Evolutionary conservation across 2,888 invertebrate genomes (phyloP).

Genomic region (Hypena proboscidalis): DNA sequence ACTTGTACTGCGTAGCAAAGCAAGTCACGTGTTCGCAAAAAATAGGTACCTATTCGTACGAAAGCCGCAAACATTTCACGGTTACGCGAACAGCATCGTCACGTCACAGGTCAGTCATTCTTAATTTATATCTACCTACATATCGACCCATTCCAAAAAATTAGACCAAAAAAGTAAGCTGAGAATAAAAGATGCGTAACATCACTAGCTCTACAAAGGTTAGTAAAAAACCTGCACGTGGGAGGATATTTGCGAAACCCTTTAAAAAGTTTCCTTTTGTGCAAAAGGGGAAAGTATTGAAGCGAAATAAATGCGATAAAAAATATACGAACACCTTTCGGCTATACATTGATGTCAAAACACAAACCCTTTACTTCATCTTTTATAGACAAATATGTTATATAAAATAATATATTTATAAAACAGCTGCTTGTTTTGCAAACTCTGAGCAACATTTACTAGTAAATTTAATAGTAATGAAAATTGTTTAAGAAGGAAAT

Average conservation of each 20-base stretch:
- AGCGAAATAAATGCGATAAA: conserved; percentile 70
- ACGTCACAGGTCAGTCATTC: too few relatives aligned
- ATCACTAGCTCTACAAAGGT: conserved; percentile 6
- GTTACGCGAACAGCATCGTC: too few relatives aligned
- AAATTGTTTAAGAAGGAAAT: not conserved
- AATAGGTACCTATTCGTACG: too few relatives aligned
- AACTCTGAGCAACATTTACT: too few relatives aligned
- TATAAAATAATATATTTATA: conserved; percentile 1
- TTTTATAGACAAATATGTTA: too few relatives aligned
- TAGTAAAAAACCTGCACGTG: conserved; percentile 49
- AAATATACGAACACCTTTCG: conserved; percentile 65
- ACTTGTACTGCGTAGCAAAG: too few relatives aligned
- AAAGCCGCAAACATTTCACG: too few relatives aligned
- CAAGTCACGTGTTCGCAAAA: too few relatives aligned
- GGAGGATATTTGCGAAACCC: conserved; percentile 79
- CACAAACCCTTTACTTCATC: conserved; percentile 59
- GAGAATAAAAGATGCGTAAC: too few relatives aligned
- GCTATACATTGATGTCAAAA: conserved; percentile 48
- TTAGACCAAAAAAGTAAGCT: too few relatives aligned
- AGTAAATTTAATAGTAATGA: not conserved
- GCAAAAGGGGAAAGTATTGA: conserved; percentile 75
- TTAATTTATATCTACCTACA: too few relatives aligned
- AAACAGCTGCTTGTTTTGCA: conserved; percentile 3
- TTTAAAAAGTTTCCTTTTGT: conserved; percentile 68
- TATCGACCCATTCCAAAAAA: too few relatives aligned